These are phyloP conservation scores for Mycteria americana DNA, from an alignment of 2,797 vertebrate species.

Conservation along the genomic window DNA sequence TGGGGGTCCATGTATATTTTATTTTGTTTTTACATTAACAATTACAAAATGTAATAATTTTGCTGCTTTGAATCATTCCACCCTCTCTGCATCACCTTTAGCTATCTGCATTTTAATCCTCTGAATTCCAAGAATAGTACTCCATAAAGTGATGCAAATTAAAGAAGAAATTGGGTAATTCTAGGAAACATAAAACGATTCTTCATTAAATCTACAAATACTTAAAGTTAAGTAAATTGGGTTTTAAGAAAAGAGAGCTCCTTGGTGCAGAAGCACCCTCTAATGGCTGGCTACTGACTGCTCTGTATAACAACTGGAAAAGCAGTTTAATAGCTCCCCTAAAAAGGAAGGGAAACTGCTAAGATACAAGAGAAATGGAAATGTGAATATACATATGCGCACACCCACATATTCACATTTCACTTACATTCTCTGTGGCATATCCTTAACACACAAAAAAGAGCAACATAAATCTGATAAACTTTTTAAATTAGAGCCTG, in stretches of 20 bases:
- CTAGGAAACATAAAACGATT: neutral
- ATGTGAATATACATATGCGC: neutral
- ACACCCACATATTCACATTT: neutral
- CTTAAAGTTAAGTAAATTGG: neutral
- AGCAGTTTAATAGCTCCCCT: neutral
- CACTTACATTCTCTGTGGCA: neutral
- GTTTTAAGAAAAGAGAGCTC: neutral
- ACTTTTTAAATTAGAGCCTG: neutral
- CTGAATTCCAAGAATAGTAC: neutral
- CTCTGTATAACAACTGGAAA: neutral
- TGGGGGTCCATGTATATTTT: neutral
- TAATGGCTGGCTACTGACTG: constrained; percentile 26
- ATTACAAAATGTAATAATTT: neutral
- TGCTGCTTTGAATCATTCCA: neutral
- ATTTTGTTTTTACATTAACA: neutral
- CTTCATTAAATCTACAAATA: neutral
- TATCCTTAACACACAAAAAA: neutral
- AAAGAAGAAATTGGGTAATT: constrained; percentile 3
- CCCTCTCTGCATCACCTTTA: neutral
- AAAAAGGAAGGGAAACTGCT: constrained; percentile 8
- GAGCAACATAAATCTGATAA: neutral
- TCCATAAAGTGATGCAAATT: neutral
- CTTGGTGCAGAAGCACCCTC: constrained; percentile 56
- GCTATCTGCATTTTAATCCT: neutral
- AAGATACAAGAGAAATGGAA: neutral